Evolutionary conservation across 2,797 vertebrate species (phyloP).

Genomic region (Chaetodon trifasciatus): DNA sequence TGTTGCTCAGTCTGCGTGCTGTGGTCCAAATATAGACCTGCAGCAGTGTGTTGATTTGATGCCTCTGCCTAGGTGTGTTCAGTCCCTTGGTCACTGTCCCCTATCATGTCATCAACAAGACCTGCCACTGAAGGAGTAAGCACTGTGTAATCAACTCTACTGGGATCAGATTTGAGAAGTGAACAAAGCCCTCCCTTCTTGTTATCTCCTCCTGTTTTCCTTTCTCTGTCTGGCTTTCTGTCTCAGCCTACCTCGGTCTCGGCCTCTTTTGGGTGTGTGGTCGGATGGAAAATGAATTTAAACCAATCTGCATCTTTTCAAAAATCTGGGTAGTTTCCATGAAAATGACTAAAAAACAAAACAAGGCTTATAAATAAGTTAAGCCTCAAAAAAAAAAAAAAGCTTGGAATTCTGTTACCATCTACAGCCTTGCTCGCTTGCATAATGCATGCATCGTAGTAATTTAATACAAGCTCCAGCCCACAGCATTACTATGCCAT

Average conservation of each 20-base stretch:
- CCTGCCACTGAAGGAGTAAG: slow-evolving; percentile 54
- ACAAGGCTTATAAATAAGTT: not conserved
- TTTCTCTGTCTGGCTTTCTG: slow-evolving; percentile 1
- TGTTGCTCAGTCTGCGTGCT: slow-evolving; percentile 35
- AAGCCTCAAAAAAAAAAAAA: not conserved
- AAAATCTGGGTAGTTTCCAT: not conserved
- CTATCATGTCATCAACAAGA: slow-evolving; percentile 73
- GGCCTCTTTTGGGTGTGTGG: not conserved
- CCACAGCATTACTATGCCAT: not conserved
- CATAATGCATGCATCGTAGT: slow-evolving; percentile 13
- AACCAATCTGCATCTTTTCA: not conserved
- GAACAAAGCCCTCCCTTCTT: slow-evolving; percentile 46
- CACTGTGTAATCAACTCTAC: slow-evolving; percentile 66
- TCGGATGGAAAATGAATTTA: not conserved
- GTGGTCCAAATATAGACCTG: slow-evolving; percentile 58
- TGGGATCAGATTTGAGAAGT: slow-evolving; percentile 60
- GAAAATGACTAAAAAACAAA: not conserved
- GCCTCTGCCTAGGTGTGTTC: slow-evolving; percentile 53
- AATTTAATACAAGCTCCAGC: not conserved
- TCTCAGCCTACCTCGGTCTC: slow-evolving; percentile 19
- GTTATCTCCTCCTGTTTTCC: slow-evolving; percentile 9
- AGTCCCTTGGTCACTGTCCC: slow-evolving; percentile 63
- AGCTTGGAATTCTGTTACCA: not conserved
- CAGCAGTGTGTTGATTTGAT: slow-evolving; percentile 60
- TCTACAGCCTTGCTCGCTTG: not conserved